Evolutionary conservation across 2,888 invertebrate species (phyloP).

Genomic region (Horisme vitalbata): DNA sequence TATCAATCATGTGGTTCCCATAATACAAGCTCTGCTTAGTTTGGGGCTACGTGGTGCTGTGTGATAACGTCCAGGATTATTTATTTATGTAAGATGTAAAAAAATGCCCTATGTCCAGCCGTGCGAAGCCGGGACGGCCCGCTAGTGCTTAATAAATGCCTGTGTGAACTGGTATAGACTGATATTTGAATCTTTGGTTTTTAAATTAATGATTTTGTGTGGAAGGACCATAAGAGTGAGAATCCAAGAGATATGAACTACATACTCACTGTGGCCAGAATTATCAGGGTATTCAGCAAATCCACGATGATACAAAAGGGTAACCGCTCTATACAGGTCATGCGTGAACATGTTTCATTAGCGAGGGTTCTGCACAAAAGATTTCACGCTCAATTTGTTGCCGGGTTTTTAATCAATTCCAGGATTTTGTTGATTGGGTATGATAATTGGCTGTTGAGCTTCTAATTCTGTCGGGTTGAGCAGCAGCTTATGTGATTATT

Average conservation of each 20-base stretch:
- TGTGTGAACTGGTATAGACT: no score
- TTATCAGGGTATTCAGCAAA: constrained; percentile 36
- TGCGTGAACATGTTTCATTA: constrained; percentile 40
- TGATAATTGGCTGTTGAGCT: constrained; percentile 7
- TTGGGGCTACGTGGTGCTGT: no score
- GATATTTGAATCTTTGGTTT: no score
- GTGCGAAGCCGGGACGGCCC: no score
- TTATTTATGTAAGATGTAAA: no score
- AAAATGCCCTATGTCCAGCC: no score
- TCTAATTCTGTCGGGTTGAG: neutral
- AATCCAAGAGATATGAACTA: neutral
- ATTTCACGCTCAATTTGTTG: constrained; percentile 38
- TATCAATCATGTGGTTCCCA: no score
- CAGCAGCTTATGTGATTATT: no score
- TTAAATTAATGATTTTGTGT: no score
- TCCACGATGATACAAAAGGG: constrained; percentile 37
- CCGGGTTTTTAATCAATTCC: constrained; percentile 33
- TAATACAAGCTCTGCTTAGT: no score
- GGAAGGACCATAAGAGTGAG: neutral
- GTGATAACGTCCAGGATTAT: no score
- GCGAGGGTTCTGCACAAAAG: constrained; percentile 39
- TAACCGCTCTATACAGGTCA: constrained; percentile 38
- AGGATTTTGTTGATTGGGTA: constrained; percentile 12
- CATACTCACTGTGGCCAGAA: neutral
- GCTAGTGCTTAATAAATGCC: no score